Conservation (phyloP, 2,797 vertebrate species). For the Rhinoraja longicauda region DNA sequence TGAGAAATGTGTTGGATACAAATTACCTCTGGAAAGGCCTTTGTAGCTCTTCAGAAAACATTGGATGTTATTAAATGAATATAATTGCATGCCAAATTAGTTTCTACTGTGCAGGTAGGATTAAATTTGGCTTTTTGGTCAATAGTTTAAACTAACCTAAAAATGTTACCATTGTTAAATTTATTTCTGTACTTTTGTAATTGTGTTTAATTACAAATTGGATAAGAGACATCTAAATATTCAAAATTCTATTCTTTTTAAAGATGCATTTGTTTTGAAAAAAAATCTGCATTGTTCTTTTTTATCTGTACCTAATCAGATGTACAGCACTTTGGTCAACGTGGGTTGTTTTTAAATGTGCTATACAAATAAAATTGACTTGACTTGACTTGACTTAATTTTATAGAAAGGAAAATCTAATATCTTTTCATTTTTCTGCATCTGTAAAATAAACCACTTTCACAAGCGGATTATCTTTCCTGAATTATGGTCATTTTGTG, state of each 20-base stretch:
- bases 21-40: too few relatives aligned
- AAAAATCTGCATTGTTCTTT: slow-evolving; percentile 23
- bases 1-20: too few relatives aligned
- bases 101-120: not conserved
- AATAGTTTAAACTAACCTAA: not conserved
- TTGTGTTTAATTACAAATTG: not conserved
- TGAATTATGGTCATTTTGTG: not conserved
- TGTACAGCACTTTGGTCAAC: too few relatives aligned
- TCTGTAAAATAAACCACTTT: not conserved
- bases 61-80: not conserved
- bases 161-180: not conserved
- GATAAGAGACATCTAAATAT: not conserved
- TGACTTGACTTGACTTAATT: too few relatives aligned
- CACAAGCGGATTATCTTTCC: not conserved
- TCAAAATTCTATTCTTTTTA: not conserved
- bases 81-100: not conserved
- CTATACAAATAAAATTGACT: too few relatives aligned
- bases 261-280: not conserved
- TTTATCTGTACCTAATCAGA: too few relatives aligned
- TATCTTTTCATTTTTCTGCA: not conserved
- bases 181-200: not conserved
- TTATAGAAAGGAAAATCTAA: not conserved
- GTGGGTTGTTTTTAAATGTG: too few relatives aligned
- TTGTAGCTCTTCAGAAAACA: not conserved
- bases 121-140: not conserved